phyloP scores from a whole-genome alignment of 1,140 invertebrate species.

The Macrotrachela quadricornifera region DNA sequence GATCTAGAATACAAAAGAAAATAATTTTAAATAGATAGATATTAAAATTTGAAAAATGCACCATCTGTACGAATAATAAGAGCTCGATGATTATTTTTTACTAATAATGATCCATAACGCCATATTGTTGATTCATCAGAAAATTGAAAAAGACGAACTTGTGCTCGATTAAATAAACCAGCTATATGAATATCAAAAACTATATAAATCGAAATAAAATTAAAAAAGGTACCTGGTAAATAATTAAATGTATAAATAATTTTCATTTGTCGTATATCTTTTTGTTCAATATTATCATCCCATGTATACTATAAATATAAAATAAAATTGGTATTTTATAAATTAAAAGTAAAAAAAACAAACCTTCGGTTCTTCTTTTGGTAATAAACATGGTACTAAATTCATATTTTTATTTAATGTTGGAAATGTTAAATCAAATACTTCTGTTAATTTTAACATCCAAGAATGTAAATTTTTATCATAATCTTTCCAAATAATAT shows the following conservation, averaged over 20 bases:
- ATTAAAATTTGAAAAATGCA: too few relatives aligned
- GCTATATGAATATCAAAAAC: constrained; percentile 7
- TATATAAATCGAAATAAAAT: too few relatives aligned
- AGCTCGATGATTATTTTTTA: constrained; percentile 24
- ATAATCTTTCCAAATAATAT: constrained; percentile 20
- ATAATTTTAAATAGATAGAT: too few relatives aligned
- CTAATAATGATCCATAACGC: constrained; percentile 24
- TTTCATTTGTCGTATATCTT: constrained; percentile 14
- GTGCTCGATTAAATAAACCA: constrained; percentile 28
- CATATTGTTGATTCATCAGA: constrained; percentile 22
- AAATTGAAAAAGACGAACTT: constrained; percentile 24
- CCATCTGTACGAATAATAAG: constrained; percentile 15
- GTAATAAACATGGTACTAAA: constrained; percentile 24
- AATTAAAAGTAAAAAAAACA: too few relatives aligned
- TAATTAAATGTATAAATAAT: too few relatives aligned
- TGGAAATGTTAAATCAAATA: constrained; percentile 27
- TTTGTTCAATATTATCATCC: background rate
- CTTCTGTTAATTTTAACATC: constrained; percentile 25
- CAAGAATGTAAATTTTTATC: constrained; percentile 18
- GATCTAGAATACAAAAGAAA: constrained; percentile 4
- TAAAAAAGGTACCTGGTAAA: too few relatives aligned
- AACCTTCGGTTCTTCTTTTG: constrained; percentile 16
- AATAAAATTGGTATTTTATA: too few relatives aligned
- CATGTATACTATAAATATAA: too few relatives aligned
- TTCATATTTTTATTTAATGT: constrained; percentile 17